Base-by-base conservation (phyloP, 2,888 invertebrate genomes). In the Hemicrepidius hirtus region DNA sequence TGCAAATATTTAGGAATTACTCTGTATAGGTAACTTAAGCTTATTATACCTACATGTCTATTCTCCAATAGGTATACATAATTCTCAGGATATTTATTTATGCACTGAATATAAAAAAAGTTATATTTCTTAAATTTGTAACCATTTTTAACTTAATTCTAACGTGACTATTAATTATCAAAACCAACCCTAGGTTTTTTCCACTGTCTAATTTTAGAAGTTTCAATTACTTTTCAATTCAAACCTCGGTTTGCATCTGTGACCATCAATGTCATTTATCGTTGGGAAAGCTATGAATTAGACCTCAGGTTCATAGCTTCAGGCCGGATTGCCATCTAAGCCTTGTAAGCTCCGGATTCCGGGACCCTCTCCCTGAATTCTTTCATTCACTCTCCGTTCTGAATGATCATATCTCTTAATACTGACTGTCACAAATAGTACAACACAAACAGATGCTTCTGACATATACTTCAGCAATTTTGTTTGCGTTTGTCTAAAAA, bases 301-400 rank as follows among this genome's bases (percentile, higher is more conserved):
- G 72, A 44, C 50, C 68, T 69, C 72, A 75, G 75, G 75, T 78
- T 78, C 75, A 76, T 78, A 78, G 76, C 74, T 71, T 72, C 65
- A 60, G 73, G 76, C 73, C 49, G 78, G 77, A 77, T 78, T 77
- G 66, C 68, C 49, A 67, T 60, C 69, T 78, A 78, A 78, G 75
- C 76, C 78, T 62, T 78, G 78, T 78, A 78, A 78, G 75, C 78
- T 75, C 73, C 44, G 78, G 75, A 78, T 78, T 78, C 76, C 63
- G 71, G 67, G 76, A 75, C 76, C 76, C 77, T 75, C 75, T 24
- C 69, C 69, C 72, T n/a, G 66, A 69, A 50, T 28, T 53, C 53
- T 68, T 68, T 72, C 69, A 69, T 75, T 71, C 69, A 72, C 72
- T 75, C 69, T 46, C 66, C 57, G 13, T 71, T 71, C 62, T 41